Base-by-base conservation (phyloP, 2,888 invertebrate species). In the Aporophyla lueneburgensis region DNA sequence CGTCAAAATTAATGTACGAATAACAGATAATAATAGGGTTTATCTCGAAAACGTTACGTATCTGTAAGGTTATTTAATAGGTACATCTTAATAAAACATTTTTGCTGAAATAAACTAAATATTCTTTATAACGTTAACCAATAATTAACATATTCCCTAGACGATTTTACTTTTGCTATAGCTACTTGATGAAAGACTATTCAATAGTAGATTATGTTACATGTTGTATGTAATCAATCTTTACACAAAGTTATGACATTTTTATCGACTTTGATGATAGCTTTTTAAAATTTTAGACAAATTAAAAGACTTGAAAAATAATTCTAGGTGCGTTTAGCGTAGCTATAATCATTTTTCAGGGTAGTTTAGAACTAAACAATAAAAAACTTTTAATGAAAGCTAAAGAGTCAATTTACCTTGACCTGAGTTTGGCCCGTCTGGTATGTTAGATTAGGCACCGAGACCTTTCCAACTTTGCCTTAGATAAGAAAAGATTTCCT, bases 381-480 rank as follows among this genome's bases (percentile, higher is more conserved):
- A 53, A 61, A 58, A 43, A 77, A 62, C 74, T 80, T 62, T 49
- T 56, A 77, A 77, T 62, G 40, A 43, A 40, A n/a, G 73, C 12
- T 73, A n/a, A 51, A 62, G 43, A 62, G 61, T 43, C 54, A 80
- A 74, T 77, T 77, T 33, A 77, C 76, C 65, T 81, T 61, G 65
- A 66, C 65, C 76, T 66, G 16, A 61, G 81, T 81, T 65, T 40
- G 14, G 7, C 76, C n/a, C 66, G 59, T 49, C 58, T 78, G 53
- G 65, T 46, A 73, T 63, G 46, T 78, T 66, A 81, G 65, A 66
- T 75, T 53, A 54, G 21, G 21, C 16, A 81, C 51, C 21, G 14
- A 67, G 67, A 81, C 43, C 43, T 43, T 78, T 81, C 19, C 21
- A 66, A 81, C 65, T 81, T 54, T 43, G 5, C n/a, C 27, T 40